Percentiles rank a stretch among this genome's conserved stretches.
These are phyloP conservation scores for Polydrusus pterygomalis DNA, from an alignment of 2,888 invertebrate species.

Conservation along the genomic window DNA sequence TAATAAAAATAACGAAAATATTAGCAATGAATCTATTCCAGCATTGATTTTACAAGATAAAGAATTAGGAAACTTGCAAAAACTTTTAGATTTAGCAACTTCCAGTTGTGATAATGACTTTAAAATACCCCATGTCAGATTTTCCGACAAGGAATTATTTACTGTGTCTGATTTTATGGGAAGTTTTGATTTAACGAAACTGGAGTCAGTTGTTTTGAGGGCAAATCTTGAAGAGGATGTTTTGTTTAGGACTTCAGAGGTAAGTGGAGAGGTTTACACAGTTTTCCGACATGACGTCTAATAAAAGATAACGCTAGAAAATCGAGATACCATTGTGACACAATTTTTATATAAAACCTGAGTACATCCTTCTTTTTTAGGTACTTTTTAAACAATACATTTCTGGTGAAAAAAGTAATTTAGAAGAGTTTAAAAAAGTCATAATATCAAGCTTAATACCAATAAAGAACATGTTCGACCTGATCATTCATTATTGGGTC, in stretches of 20 bases:
- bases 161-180: slow-evolving; percentile 75
- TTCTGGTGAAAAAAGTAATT: slow-evolving; percentile 59
- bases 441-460: slow-evolving; percentile 72
- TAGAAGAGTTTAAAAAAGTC: slow-evolving; percentile 61
- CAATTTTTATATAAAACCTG: background rate
- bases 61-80: slow-evolving; percentile 79
- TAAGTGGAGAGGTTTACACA: slow-evolving; percentile 40
- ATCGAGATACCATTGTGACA: too few species aligned
- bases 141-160: slow-evolving; percentile 74
- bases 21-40: slow-evolving; percentile 49
- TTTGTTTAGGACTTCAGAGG: slow-evolving; percentile 69
- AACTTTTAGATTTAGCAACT: slow-evolving; percentile 76
- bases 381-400: slow-evolving; percentile 65
- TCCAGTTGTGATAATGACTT: slow-evolving; percentile 66
- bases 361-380: slow-evolving; percentile 29
- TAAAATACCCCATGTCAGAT: slow-evolving; percentile 70
- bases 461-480: slow-evolving; percentile 80
- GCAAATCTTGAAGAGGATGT: slow-evolving; percentile 68
- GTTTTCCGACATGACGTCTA: too few species aligned
- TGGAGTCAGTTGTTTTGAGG: slow-evolving; percentile 70
- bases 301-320: too few species aligned
- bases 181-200: slow-evolving; percentile 72
- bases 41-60: slow-evolving; percentile 72
- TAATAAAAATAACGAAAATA: slow-evolving; percentile 19
- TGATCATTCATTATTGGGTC: slow-evolving; percentile 84